A percentile compares a stretch with the other conserved stretches of the same genome.
Evolutionary conservation across 1,140 invertebrate species (phyloP).

Genomic region (Calycopis cecrops): DNA sequence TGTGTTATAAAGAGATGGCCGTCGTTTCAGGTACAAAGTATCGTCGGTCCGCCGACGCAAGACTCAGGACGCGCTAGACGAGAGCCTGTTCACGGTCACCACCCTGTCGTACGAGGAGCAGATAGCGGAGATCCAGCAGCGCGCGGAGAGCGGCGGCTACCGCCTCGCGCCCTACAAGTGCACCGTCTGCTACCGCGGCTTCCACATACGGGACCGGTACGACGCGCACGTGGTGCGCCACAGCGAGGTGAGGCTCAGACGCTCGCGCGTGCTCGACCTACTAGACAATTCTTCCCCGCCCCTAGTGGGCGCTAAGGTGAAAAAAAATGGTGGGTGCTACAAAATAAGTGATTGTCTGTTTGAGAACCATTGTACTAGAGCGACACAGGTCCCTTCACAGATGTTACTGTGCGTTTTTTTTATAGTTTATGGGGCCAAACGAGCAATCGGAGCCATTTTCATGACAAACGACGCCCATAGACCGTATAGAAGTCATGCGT

Average conservation of each 20-base stretch:
- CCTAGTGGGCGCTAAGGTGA: constrained; percentile 9
- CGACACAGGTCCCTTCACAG: too few species aligned
- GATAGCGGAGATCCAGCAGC: constrained; percentile 43
- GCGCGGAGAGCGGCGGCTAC: constrained; percentile 39
- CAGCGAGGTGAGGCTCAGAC: constrained; percentile 35
- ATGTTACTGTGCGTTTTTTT: too few species aligned
- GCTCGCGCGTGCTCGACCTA: too few species aligned
- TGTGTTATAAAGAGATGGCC: too few species aligned
- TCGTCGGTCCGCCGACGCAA: constrained; percentile 45
- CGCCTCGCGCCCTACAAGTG: constrained; percentile 48
- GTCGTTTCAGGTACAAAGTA: constrained; percentile 44
- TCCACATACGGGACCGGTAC: constrained; percentile 43
- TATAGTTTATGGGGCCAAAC: too few species aligned
- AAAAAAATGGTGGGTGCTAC: background rate
- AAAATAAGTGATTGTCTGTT: background rate
- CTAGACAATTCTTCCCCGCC: too few species aligned
- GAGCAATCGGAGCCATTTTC: too few species aligned
- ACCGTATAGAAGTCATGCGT: too few species aligned
- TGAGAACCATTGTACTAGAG: too few species aligned
- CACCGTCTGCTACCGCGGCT: constrained; percentile 44
- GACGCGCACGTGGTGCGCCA: constrained; percentile 46
- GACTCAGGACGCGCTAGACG: constrained; percentile 41
- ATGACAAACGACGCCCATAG: too few species aligned
- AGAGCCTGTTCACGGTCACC: constrained; percentile 47
- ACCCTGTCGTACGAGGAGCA: constrained; percentile 52